A percentile compares a stretch with the other conserved stretches of the same genome.
phyloP scores from a whole-genome alignment of 2,797 vertebrate genomes.

The Microctenopoma stevenorrisi region DNA sequence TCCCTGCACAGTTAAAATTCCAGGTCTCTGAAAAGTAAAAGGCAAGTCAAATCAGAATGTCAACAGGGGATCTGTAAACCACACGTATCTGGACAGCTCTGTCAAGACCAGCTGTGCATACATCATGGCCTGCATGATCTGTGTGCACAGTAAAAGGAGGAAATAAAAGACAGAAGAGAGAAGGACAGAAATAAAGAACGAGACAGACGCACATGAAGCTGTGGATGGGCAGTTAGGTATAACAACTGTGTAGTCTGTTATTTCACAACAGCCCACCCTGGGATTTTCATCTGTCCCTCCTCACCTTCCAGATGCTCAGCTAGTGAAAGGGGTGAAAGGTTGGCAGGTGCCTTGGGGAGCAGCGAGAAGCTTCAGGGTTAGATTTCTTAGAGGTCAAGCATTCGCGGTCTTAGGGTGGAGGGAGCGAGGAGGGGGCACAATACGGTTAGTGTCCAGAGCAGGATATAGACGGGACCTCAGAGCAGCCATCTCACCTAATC shows the following conservation, averaged over 20 bases:
- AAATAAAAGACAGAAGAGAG: constrained; percentile 34
- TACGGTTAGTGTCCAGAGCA: constrained; percentile 51
- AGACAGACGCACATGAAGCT: constrained; percentile 21
- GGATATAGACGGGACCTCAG: constrained; percentile 43
- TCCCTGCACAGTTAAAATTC: constrained; percentile 77
- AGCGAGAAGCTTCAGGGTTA: constrained; percentile 62
- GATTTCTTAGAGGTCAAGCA: constrained; percentile 73
- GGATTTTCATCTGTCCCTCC: constrained; percentile 46
- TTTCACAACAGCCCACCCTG: constrained; percentile 54
- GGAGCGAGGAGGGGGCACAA: constrained; percentile 23
- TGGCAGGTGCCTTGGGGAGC: constrained; percentile 80
- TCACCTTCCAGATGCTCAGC: constrained; percentile 74
- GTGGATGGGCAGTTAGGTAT: constrained; percentile 19
- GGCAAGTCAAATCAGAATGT: constrained; percentile 69
- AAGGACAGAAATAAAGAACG: constrained; percentile 26
- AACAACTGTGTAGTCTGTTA: constrained; percentile 62
- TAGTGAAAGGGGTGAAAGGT: constrained; percentile 76
- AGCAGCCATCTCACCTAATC: constrained; percentile 61
- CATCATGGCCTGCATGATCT: constrained; percentile 65
- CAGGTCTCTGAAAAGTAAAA: constrained; percentile 72
- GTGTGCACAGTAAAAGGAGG: constrained; percentile 39
- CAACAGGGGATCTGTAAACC: constrained; percentile 81
- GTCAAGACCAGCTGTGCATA: constrained; percentile 84
- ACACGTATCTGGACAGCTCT: constrained; percentile 77
- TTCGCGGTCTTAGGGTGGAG: constrained; percentile 27